Base-by-base conservation (phyloP, 2,888 invertebrate species). In the Neoascia interrupta region DNA sequence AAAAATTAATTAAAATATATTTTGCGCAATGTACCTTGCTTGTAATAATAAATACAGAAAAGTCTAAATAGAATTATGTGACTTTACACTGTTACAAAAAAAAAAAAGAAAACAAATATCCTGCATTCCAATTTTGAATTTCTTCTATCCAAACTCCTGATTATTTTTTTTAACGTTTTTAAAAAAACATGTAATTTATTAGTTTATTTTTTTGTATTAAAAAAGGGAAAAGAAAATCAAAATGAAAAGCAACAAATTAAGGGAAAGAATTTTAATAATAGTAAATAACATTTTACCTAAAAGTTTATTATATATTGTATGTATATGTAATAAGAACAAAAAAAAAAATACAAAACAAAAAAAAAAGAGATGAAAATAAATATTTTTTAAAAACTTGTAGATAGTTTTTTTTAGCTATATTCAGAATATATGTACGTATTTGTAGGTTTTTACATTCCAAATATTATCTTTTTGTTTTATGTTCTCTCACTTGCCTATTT, bases 11-110 rank as follows among this genome's bases (percentile, higher is more conserved):
- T 41, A 5, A 37, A 53, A 10, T 66, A 63, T 63, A 53, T 41
- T 76, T 72, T 76, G 70, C 64, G 53, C 58, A 69, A 74, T 70
- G 76, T 76, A 76, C 76, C 66, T 66, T 79, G 76, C 75, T 76
- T 76, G 39, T 45, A n/a, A n/a, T n/a, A 8, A 60, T 58, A 49
- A 63, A 51, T 58, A 26, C 16, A 37, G 21, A 36, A 23, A 13
- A 21, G n/a, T 36, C 15, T 15, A 45, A 56, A 21, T 8, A 49
- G 5, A 37, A n/a, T 13, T 23, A 18, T 56, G 13, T n/a, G n/a
- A n/a, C n/a, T n/a, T n/a, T n/a, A n/a, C n/a, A n/a, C n/a, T n/a
- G n/a, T n/a, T 41, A 41, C 21, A 13, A 49, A 36, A 28, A 13
- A 34, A 16, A 37, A 39, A 13, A 49, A n/a, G 5, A 34, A 26